Evolutionary conservation across 2,888 invertebrate genomes (phyloP), one percentile per base, ranked within the genome.

Genomic region (Dicycla oo): DNA sequence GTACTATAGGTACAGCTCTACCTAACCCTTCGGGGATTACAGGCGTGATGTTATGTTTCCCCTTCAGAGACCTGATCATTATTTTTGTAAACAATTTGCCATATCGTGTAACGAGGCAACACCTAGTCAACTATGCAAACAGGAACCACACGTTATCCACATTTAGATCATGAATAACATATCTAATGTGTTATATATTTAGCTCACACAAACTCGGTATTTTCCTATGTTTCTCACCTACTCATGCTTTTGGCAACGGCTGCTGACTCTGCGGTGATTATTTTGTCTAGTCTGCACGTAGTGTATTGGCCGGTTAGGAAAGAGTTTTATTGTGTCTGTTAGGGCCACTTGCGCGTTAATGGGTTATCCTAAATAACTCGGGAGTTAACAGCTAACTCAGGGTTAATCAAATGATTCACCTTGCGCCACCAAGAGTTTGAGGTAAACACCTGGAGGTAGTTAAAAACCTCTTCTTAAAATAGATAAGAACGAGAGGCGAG

Each of bases 191-290:
- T 63, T 66, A 38, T 78, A 78, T 77, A 78, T 73, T 78, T 78
- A 78, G 73, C 58, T 1, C 30, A 4, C 57, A 65, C 56, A 60
- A 71, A 80, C 66, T 13, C 69, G 69, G 75, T 80, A 84, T 82
- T 79, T 79, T 79, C 79, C 79, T 64, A 79, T 58, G 75, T 70
- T 75, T 74, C 73, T 53, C 75, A 82, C 64, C 69, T 61, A 78
- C 13, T 53, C 60, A 51, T 67, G 69, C 13, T 70, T 64, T 78
- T 79, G 79, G 79, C 79, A 79, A 20, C 58, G 15, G 2, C 1
- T 18, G 15, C 60, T 18, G 23, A 57, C 10, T 11, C n/a, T 0
- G 20, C 6, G 20, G 53, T 43, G 60, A 64, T 70, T 68, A 65
- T 61, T n/a, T 49, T 2, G 56, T 45, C 18, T 56, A 66, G 62